These are phyloP conservation scores for Pseudeuparius sepicola DNA, from an alignment of 2,888 invertebrate species.

Conservation along the genomic window DNA sequence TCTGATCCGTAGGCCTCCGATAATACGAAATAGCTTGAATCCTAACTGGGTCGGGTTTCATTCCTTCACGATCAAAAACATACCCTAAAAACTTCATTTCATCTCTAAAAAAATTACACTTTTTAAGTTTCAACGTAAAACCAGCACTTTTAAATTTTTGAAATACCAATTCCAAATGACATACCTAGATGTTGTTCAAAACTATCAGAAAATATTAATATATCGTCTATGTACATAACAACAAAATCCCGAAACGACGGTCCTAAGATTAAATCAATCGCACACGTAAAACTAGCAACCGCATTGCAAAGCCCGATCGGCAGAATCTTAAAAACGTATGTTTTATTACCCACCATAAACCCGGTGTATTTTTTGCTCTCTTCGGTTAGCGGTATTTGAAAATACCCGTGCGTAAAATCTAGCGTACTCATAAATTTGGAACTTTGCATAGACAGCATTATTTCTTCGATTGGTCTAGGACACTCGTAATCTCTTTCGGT, in stretches of 20 bases:
- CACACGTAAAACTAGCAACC: conserved; percentile 6
- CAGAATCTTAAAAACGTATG: conserved; percentile 11
- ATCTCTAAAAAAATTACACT: no score
- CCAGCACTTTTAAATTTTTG: no score
- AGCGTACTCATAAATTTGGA: neutral
- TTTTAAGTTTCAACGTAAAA: no score
- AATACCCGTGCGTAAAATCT: conserved; percentile 11
- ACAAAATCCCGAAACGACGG: conserved; percentile 6
- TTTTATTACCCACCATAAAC: conserved; percentile 9
- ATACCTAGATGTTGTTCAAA: conserved; percentile 11
- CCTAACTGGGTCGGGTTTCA: no score
- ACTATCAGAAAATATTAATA: conserved; percentile 10
- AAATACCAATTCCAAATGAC: no score
- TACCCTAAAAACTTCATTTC: no score
- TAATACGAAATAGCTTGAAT: no score
- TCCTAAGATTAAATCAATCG: conserved; percentile 8
- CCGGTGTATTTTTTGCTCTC: conserved; percentile 17
- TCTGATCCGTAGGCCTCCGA: no score
- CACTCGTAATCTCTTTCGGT: conserved; percentile 26
- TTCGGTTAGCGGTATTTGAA: conserved; percentile 9
- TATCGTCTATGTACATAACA: conserved; percentile 8
- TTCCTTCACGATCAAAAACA: no score
- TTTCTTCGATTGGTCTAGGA: conserved; percentile 10
- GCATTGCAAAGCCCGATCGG: conserved; percentile 12
- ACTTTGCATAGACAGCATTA: neutral